These are phyloP conservation scores for Pluvialis apricaria DNA, from an alignment of 2,113 vertebrate genomes.

Conservation along the genomic window DNA sequence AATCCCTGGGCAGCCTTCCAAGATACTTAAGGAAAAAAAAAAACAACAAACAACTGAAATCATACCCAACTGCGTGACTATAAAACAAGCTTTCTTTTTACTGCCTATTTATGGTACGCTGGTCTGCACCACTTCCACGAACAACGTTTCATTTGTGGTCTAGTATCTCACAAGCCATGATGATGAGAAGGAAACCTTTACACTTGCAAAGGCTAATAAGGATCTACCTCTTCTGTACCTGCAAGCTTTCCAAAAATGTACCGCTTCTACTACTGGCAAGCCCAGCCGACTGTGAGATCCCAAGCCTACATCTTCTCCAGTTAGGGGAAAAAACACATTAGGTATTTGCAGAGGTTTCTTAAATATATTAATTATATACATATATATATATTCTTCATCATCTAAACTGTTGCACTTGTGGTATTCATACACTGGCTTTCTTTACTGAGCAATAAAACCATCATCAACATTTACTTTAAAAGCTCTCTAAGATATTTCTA, in stretches of 20 bases:
- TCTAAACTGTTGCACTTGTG: background rate
- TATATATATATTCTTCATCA: background rate
- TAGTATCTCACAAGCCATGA: background rate
- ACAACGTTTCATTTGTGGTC: background rate
- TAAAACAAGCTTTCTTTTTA: background rate
- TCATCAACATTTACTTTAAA: background rate
- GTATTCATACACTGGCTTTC: background rate
- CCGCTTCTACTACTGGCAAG: background rate
- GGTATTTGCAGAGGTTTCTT: background rate
- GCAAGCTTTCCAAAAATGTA: background rate
- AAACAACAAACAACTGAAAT: background rate
- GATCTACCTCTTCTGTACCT: background rate
- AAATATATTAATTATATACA: background rate
- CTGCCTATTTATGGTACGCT: background rate
- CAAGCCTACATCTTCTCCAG: background rate
- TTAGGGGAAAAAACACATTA: background rate
- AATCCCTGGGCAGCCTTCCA: background rate
- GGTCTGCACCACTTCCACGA: background rate
- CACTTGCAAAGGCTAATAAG: background rate
- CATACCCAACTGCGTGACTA: background rate
- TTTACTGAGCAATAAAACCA: background rate
- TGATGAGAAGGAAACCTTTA: background rate
- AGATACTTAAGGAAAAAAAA: background rate
- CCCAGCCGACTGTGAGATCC: background rate
- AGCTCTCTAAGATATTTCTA: background rate